Percentiles rank a stretch among this genome's conserved stretches.
Conservation (phyloP, 2,113 vertebrate species). For the Sciurus niger region DNA sequence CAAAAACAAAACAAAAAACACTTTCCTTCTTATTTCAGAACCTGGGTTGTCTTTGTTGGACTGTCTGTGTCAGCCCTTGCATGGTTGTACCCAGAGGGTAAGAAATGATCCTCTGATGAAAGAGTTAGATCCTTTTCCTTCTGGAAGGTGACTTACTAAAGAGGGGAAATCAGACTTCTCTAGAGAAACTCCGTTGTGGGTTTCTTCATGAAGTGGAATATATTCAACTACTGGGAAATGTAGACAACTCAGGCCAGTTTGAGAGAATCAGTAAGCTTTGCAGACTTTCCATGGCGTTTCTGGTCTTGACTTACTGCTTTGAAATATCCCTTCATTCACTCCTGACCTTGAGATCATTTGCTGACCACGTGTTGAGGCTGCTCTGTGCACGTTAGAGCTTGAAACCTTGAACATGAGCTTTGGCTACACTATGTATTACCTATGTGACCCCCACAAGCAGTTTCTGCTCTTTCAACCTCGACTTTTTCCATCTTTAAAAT, state of each 20-base stretch:
- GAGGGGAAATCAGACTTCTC: not conserved
- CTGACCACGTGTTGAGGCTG: not conserved
- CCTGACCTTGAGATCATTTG: not conserved
- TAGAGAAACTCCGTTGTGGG: not conserved
- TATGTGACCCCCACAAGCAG: not conserved
- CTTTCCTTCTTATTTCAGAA: not conserved
- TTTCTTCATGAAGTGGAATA: not conserved
- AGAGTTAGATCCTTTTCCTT: not conserved
- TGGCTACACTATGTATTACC: not conserved
- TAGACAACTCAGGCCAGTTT: not conserved
- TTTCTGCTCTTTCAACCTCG: not conserved
- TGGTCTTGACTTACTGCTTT: not conserved
- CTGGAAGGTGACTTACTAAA: conserved; percentile 1
- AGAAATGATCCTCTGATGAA: not conserved
- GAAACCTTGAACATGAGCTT: not conserved
- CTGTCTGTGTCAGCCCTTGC: not conserved
- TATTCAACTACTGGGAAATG: not conserved
- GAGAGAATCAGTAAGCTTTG: not conserved
- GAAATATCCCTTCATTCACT: not conserved
- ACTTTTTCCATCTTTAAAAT: not conserved
- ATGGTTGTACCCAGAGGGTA: not conserved
- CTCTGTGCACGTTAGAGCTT: not conserved
- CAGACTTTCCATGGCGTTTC: not conserved
- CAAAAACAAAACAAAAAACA: not conserved
- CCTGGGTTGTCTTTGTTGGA: not conserved